A percentile compares a stretch with the other conserved stretches of the same genome.
phyloP scores from a whole-genome alignment of 2,113 vertebrate species.

The Pedionomus torquatus region DNA sequence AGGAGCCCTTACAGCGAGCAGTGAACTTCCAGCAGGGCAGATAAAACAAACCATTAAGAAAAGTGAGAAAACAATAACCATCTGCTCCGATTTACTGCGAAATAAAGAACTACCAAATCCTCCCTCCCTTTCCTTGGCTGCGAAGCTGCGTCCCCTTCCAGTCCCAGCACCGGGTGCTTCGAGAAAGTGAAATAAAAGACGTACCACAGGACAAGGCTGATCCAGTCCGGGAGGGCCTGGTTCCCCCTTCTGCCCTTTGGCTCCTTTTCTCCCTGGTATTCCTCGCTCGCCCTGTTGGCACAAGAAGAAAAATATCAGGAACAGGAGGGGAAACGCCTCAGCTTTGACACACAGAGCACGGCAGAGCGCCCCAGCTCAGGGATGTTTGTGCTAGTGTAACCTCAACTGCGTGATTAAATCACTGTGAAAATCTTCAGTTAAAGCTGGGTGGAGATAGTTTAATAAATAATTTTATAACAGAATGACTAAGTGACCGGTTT shows the following conservation, averaged over 20 bases:
- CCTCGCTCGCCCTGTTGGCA: slow-evolving; percentile 88
- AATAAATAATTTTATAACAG: not conserved
- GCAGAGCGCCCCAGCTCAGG: not conserved
- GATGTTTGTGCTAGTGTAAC: not conserved
- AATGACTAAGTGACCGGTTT: not conserved
- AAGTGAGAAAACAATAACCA: slow-evolving; percentile 57
- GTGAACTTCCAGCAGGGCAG: slow-evolving; percentile 43
- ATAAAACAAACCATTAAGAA: slow-evolving; percentile 36
- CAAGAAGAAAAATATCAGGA: not conserved
- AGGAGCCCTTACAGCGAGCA: not conserved
- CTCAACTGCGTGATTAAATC: not conserved
- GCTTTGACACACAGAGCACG: not conserved
- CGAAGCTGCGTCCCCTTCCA: not conserved
- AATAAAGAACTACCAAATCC: not conserved
- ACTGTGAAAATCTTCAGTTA: not conserved
- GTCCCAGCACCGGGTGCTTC: fast-evolving
- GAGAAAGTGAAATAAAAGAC: slow-evolving; percentile 23
- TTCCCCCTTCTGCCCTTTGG: slow-evolving; percentile 95
- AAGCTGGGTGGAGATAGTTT: not conserved
- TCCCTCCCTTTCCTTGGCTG: not conserved
- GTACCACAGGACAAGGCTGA: slow-evolving; percentile 96
- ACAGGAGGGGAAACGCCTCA: not conserved
- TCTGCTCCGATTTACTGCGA: slow-evolving; percentile 56
- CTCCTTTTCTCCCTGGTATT: slow-evolving; percentile 87
- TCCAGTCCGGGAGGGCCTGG: slow-evolving; percentile 94